These are phyloP conservation scores for Melopsittacus undulatus DNA, from an alignment of 2,797 vertebrate species.

Conservation along the genomic window DNA sequence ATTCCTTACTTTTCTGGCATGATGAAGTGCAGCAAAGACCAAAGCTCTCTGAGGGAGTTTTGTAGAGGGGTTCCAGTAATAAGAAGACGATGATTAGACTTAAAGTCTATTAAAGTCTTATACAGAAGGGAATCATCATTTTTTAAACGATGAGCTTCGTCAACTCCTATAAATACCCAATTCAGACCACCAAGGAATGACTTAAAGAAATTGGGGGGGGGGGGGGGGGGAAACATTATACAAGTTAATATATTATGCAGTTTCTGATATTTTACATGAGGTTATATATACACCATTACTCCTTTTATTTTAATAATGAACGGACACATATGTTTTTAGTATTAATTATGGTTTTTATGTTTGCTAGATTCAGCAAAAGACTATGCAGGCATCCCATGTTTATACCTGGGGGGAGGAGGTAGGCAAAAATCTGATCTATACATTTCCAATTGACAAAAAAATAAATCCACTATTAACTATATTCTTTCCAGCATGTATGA, in stretches of 20 bases:
- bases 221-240: neutral
- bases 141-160: conserved; percentile 97
- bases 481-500: neutral
- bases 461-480: neutral
- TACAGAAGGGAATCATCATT: conserved; percentile 98
- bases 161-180: conserved; percentile 97
- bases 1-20: conserved; percentile 97
- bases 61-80: conserved; percentile 98
- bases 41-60: conserved; percentile 98
- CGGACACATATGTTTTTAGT: neutral
- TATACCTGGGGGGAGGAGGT: neutral
- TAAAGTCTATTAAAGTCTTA: conserved; percentile 98
- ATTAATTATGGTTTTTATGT: neutral
- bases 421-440: neutral
- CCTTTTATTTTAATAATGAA: conserved; percentile 12
- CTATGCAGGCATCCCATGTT: neutral
- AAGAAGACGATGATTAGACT: conserved; percentile 95
- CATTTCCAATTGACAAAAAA: neutral
- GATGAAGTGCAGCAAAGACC: conserved; percentile 98
- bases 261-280: neutral
- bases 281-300: neutral
- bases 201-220: conserved; percentile 74
- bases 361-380: neutral
- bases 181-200: conserved; percentile 93
- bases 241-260: conserved; percentile 4